These are phyloP conservation scores for Myoxocephalus aenaeus DNA, from an alignment of 2,797 vertebrate species.

Conservation along the genomic window DNA sequence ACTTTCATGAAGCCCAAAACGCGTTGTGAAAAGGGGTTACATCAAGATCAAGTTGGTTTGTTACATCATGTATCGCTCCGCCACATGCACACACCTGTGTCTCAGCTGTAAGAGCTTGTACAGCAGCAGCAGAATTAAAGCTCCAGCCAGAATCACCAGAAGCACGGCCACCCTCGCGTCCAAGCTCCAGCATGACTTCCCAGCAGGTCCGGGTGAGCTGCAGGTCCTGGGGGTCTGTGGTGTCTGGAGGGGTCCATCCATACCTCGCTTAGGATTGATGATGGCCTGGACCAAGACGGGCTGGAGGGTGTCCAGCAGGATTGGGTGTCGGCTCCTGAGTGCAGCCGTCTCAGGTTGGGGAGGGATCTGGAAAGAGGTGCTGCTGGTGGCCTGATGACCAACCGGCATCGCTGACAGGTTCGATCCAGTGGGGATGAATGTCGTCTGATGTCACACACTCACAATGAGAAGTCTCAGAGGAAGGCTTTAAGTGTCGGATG, in stretches of 20 bases:
- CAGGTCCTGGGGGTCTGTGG: slow-evolving; percentile 56
- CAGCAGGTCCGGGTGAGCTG: slow-evolving; percentile 41
- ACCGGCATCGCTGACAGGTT: slow-evolving; percentile 56
- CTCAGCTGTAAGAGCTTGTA: slow-evolving; percentile 79
- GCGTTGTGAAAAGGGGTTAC: not conserved
- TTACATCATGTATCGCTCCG: not conserved
- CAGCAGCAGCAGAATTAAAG: slow-evolving; percentile 79
- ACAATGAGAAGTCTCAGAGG: not conserved
- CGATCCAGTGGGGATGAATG: not conserved
- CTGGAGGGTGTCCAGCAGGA: slow-evolving; percentile 28
- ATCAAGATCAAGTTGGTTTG: not conserved
- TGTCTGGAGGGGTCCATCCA: slow-evolving; percentile 53
- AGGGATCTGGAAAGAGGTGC: slow-evolving; percentile 55
- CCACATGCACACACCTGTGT: slow-evolving; percentile 68
- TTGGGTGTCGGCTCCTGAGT: slow-evolving; percentile 15
- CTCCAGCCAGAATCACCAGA: slow-evolving; percentile 76
- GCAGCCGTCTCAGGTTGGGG: slow-evolving; percentile 24
- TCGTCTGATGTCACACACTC: not conserved
- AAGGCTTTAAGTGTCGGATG: not conserved
- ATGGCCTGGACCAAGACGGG: slow-evolving; percentile 14
- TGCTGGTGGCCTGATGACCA: slow-evolving; percentile 44
- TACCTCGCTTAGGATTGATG: slow-evolving; percentile 40
- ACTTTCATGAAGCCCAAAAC: not conserved
- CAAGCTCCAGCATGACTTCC: slow-evolving; percentile 66
- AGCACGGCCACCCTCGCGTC: slow-evolving; percentile 71